A percentile compares a stretch with the other conserved stretches of the same genome.
These are phyloP conservation scores for Fragum whitleyi DNA, from an alignment of 2,888 invertebrate genomes.

Conservation along the genomic window DNA sequence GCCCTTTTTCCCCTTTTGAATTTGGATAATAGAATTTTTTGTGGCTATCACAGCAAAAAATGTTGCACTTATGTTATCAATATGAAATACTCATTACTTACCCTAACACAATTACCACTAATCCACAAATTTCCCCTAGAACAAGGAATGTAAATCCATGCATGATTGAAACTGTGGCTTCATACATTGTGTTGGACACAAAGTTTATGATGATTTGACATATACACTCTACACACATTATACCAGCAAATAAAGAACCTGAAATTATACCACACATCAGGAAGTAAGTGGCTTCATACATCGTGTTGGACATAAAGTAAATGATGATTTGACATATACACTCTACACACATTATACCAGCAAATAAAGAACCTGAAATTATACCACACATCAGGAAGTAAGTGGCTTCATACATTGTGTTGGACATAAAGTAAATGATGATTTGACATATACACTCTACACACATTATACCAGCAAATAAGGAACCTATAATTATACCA, in stretches of 20 bases:
- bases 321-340: conserved; percentile 13
- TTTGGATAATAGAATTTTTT: too few relatives aligned
- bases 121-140: conserved; percentile 17
- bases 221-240: conserved; percentile 29
- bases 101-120: conserved; percentile 32
- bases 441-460: conserved; percentile 30
- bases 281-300: conserved; percentile 33
- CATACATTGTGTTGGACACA: conserved; percentile 35
- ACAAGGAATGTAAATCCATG: conserved; percentile 43
- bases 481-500: conserved; percentile 33
- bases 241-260: conserved; percentile 51
- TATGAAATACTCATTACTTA: conserved; percentile 33
- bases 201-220: conserved; percentile 10
- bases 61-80: too few relatives aligned
- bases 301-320: conserved; percentile 25
- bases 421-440: conserved; percentile 15
- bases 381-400: not conserved
- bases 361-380: conserved; percentile 46
- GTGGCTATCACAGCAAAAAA: too few relatives aligned
- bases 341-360: conserved; percentile 36
- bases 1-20: too few relatives aligned
- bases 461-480: conserved; percentile 40
- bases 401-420: conserved; percentile 35
- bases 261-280: not conserved
- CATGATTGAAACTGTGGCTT: conserved; percentile 31